Percentiles rank a stretch among this genome's conserved stretches.
These are phyloP conservation scores for Helicorthomorpha holstii DNA, from an alignment of 1,140 invertebrate species.

Conservation along the genomic window DNA sequence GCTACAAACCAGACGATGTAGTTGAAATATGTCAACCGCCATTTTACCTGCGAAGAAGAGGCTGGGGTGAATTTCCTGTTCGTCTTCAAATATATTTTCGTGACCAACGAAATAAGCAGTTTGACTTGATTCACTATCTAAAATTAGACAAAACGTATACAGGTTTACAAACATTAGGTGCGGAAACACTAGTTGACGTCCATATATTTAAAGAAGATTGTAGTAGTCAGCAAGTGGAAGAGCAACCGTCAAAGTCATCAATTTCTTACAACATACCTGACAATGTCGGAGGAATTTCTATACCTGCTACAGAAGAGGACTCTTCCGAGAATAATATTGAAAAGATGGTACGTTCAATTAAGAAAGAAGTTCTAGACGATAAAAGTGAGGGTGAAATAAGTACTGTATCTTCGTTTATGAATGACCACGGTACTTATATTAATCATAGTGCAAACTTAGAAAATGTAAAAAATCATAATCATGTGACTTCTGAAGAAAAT, in stretches of 20 bases:
- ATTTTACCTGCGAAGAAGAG: slow-evolving; percentile 61
- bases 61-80: slow-evolving; percentile 82
- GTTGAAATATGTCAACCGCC: slow-evolving; percentile 57
- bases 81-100: slow-evolving; percentile 62
- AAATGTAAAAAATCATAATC: neutral
- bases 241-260: no score
- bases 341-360: no score
- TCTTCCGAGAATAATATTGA: no score
- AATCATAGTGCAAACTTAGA: neutral
- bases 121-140: slow-evolving; percentile 60
- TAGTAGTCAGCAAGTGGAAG: no score
- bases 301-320: no score
- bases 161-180: slow-evolving; percentile 63
- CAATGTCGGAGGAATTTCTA: no score
- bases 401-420: neutral
- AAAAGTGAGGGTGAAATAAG: no score
- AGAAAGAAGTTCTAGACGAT: no score
- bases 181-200: slow-evolving; percentile 38
- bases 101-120: slow-evolving; percentile 51
- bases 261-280: no score
- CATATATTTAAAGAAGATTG: neutral
- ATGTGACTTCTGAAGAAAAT: neutral
- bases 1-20: slow-evolving; percentile 72
- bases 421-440: neutral
- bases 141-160: slow-evolving; percentile 68